phyloP scores from a whole-genome alignment of 1,140 invertebrate genomes.

The Lordiphosa collinella region DNA sequence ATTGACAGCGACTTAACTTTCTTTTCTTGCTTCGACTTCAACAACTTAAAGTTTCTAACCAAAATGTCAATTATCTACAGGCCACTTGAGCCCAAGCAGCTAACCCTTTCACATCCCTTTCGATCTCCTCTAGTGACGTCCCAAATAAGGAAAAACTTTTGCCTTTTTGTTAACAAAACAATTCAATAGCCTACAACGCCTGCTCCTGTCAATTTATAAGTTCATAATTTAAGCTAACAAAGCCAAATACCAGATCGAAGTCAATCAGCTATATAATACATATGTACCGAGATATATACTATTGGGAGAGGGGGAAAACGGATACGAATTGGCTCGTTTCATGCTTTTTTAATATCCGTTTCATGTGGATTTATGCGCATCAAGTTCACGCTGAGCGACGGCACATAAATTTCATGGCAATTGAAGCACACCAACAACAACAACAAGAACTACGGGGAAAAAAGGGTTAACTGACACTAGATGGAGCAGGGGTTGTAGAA shows the following conservation, averaged over 20 bases:
- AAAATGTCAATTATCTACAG: conserved; percentile 31
- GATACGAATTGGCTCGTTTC: conserved; percentile 42
- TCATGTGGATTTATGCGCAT: conserved; percentile 74
- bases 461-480: conserved; percentile 51
- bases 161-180: conserved; percentile 1
- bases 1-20: too few relatives aligned
- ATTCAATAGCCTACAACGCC: neutral
- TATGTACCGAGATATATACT: conserved; percentile 20
- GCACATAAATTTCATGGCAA: conserved; percentile 72
- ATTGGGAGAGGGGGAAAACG: conserved; percentile 4
- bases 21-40: neutral
- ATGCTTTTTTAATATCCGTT: conserved; percentile 73
- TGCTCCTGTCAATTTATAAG: conserved; percentile 60
- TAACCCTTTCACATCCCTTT: conserved; percentile 1
- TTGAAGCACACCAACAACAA: conserved; percentile 46
- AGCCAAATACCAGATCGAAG: conserved; percentile 47
- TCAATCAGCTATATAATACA: conserved; percentile 68
- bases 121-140: neutral
- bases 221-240: conserved; percentile 64
- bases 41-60: neutral
- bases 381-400: conserved; percentile 69
- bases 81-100: conserved; percentile 6
- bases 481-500: neutral
- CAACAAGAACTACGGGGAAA: conserved; percentile 6
- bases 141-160: neutral